Evolutionary conservation across 1,140 invertebrate genomes (phyloP), one percentile per base, ranked within the genome.

Genomic region (Drosophila malerkotliana): DNA sequence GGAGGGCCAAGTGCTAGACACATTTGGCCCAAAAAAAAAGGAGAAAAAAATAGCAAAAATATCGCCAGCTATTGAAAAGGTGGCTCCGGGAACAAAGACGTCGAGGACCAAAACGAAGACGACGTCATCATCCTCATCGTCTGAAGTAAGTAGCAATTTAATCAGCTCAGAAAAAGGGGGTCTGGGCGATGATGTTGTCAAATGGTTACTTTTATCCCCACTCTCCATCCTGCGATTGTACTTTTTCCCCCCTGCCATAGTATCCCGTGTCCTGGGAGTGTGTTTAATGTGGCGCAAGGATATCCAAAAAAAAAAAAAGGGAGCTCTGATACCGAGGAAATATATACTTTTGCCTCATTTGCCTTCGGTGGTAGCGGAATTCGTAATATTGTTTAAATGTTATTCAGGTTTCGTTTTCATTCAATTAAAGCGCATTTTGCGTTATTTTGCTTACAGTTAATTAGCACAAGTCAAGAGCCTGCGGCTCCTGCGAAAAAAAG

Each of bases 181-280:
- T 53, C 67, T 67, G 79, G 80, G 64, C 80, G 81, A 83, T 83
- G 79, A 83, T 83, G 79, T 83, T 83, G 79, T 83, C 79, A 83
- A 83, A 83, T 83, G 79, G 80, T 73, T 66, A 60, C 57, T 55
- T 54, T 64, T 58, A 49, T 56, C 44, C 55, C 44, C 28, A 45
- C 7, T 48, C 53, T 10, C 32, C 15, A 0, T 18, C 8, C 15
- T 45, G 14, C 14, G 41, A 45, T 45, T 45, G 14, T 18, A 45
- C 15, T 32, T 32, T 32, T 32, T 32, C 9, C 15, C 41, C 41
- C 15, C 5, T 45, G 10, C 18, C 44, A 4, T 18, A 14, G n/a
- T 28, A 10, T 26, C 39, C 14, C 48, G 21, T 3, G 47, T 41
- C 32, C 15, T 51, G 44, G 32, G 51, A 57, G 54, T 69, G 79